Percentiles rank a stretch among this genome's conserved stretches.
Conservation (phyloP, 92 coral and sea anemone species). For the Palythoa grandis region DNA sequence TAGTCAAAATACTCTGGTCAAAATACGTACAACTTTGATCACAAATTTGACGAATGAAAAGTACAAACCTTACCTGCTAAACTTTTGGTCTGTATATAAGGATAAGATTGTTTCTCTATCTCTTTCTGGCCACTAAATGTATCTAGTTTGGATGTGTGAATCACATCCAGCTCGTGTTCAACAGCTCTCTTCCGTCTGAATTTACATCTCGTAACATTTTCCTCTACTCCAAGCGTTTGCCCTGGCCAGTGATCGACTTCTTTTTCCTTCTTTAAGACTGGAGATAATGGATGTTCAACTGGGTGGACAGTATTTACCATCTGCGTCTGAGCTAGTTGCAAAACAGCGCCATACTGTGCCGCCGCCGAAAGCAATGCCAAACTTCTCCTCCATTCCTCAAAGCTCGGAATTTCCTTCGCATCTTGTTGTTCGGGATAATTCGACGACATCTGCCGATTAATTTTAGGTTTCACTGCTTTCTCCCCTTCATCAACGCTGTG, state of each 20-base stretch:
- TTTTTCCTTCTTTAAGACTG: background rate
- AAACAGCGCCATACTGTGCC: background rate
- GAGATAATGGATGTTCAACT: constrained; percentile 31
- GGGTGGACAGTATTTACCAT: background rate
- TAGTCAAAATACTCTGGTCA: too few species aligned
- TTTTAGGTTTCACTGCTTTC: background rate
- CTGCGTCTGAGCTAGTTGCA: background rate
- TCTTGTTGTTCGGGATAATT: constrained; percentile 33
- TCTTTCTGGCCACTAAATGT: background rate
- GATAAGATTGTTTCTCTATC: background rate
- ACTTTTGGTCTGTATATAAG: background rate
- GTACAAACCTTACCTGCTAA: background rate
- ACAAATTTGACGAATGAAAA: background rate
- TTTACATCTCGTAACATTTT: background rate
- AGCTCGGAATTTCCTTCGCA: background rate
- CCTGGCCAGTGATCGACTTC: constrained; percentile 14
- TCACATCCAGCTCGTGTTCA: constrained; percentile 12
- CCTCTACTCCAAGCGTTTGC: background rate
- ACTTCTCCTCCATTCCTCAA: constrained; percentile 8
- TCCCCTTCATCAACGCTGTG: constrained; percentile 17
- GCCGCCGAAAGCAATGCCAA: background rate
- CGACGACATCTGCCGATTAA: constrained; percentile 22
- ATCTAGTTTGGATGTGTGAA: background rate
- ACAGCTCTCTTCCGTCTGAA: constrained; percentile 2
- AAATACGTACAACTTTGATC: too few species aligned